Conservation (phyloP, 1,140 invertebrate genomes). For the Megalonaias nervosa region DNA sequence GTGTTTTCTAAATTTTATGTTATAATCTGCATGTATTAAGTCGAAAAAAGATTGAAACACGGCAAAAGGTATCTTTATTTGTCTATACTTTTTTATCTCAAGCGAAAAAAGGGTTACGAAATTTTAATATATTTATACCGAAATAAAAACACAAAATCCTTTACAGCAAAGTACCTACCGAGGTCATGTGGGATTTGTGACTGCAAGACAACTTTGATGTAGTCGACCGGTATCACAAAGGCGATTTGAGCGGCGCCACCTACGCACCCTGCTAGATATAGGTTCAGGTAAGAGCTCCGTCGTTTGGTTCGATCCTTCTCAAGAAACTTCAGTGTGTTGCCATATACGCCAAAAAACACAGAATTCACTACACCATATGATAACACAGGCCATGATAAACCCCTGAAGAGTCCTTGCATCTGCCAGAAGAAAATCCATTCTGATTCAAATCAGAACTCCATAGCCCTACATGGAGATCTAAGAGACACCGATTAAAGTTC, state of each 20-base stretch:
- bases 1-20: no score
- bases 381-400: slow-evolving; percentile 79
- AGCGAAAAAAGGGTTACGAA: no score
- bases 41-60: no score
- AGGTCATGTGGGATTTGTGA: slow-evolving; percentile 67
- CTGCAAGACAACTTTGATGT: slow-evolving; percentile 82
- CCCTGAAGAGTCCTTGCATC: slow-evolving; percentile 80
- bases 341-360: slow-evolving; percentile 81
- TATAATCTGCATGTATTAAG: no score
- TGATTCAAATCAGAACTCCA: no score
- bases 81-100: no score
- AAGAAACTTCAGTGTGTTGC: slow-evolving; percentile 72
- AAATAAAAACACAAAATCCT: no score
- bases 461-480: no score
- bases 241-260: slow-evolving; percentile 77
- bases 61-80: no score
- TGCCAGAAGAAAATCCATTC: slow-evolving; percentile 13
- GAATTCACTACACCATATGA: slow-evolving; percentile 80
- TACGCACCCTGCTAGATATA: slow-evolving; percentile 76
- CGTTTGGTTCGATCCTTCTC: slow-evolving; percentile 67
- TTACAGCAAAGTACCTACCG: no score
- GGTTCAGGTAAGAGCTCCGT: slow-evolving; percentile 43
- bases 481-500: no score
- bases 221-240: slow-evolving; percentile 79
- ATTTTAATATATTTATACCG: no score